Evolutionary conservation across 2,113 vertebrate genomes (phyloP), one percentile per base, ranked within the genome.

Genomic region (Potamarius usumacintae): DNA sequence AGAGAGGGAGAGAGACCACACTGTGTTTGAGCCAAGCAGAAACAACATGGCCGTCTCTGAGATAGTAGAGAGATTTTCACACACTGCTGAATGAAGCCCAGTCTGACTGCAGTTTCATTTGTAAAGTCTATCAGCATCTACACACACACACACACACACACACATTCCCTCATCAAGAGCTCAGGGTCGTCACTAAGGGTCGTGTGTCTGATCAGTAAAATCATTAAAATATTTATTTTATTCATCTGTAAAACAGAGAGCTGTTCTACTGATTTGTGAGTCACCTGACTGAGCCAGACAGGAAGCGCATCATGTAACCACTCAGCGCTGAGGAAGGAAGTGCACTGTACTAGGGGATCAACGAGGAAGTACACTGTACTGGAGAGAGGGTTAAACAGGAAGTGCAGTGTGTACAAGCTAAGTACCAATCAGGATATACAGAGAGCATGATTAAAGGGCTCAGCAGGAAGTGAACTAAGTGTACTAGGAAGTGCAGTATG

Each of bases 1-100:
- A 48, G 76, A 78, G 20, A 53, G 74, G 6, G 20, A n/a, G 50
- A 78, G 76, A 78, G 20, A 53, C 5, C 15, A 14, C 76, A 55
- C 76, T 15, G 2, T n/a, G 76, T 78, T 52, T 78, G 25, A 78
- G 76, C 50, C 25, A 55, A 55, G 50, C 12, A 15, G 12, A 78
- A 52, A 78, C 76, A 78, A 78, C 76, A 78, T 78, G 76, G 50
- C 76, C 18, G 52, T 57, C 25, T 80, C 77, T 80, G 42, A 42
- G 53, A 58, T n/a, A 57, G 77, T 80, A 53, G 57, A 2, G 77
- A n/a, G 52, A 7, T 80, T 80, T 58, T 57, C 58, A 80, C 25
- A 50, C 2, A 11, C 74, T 78, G 50, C 50, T 78, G 50, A 55
- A 6, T 57, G 53, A 79, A 79, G 77, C 52, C 1, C 53, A 18